Base-by-base conservation (phyloP, 2,888 invertebrate genomes). In the Trileptium ribeirensis region DNA sequence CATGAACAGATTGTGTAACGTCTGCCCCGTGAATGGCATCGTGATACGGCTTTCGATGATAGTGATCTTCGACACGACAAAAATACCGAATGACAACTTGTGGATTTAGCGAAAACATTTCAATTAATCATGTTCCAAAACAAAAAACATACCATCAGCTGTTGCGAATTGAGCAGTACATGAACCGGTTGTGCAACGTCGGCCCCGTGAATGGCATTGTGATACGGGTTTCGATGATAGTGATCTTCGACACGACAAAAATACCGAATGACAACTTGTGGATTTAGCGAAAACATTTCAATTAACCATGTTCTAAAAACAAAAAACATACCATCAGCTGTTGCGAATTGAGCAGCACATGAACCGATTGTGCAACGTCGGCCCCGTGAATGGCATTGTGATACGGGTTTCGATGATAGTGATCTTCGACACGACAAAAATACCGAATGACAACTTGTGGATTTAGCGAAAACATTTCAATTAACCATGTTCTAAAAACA, bases 381-480 rank as follows among this genome's bases (percentile, higher is more conserved):
- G 99, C 97, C 81, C 97, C 99, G 90, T 99, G 99, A 86, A 96
- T 92, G 88, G 95, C 95, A 91, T 99, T 99, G 92, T 99, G 99
- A 92, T 99, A 99, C 87, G 98, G 97, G 91, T 97, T 97, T 91
- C 96, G 95, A 89, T 94, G 94, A 91, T 99, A 99, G 91, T 99
- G 97, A 90, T 97, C 97, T 91, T 99, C 99, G 87, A 99, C 92
- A 84, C 97, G 97, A 92, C 96, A 94, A 91, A 97, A 93, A 91
- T 97, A 99, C 84, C 95, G 95, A 88, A 99, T 92, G 91, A 99
- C 94, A 85, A 94, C 95, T 90, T 95, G 94, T 85, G 95, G 93
- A 84, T 96, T 94, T 89, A 99, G 97, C 91, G 96, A 94, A 89
- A 99, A 94, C 85, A 77, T 75, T 3, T 67, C 64, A 74, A 79